A percentile compares a stretch with the other conserved stretches of the same genome.
Conservation (phyloP, 2,797 vertebrate genomes). For the Cuniculus paca region DNA sequence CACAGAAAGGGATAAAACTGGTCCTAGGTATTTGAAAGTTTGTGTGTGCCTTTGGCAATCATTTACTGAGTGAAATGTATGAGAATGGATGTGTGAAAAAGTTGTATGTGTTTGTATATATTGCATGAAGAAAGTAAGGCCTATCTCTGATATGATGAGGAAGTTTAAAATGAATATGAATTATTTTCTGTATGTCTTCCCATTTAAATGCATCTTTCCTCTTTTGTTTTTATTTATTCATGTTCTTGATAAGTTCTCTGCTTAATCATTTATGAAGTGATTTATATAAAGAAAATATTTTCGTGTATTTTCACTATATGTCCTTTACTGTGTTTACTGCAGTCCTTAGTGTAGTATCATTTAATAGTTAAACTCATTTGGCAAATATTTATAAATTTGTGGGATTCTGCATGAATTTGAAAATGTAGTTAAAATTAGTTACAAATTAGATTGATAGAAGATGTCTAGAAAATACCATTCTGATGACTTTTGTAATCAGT, state of each 20-base stretch:
- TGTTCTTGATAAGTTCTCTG: background rate
- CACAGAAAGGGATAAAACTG: constrained; percentile 35
- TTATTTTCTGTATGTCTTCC: constrained; percentile 1
- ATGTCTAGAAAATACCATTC: constrained; percentile 38
- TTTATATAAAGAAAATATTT: constrained; percentile 50
- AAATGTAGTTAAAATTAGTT: constrained; percentile 58
- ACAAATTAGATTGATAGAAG: constrained; percentile 18
- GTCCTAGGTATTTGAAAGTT: constrained; percentile 60
- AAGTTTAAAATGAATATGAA: constrained; percentile 51
- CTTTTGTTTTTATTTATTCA: constrained; percentile 55
- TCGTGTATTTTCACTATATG: constrained; percentile 5
- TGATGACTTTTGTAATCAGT: constrained; percentile 31
- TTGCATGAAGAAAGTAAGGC: background rate
- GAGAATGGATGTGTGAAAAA: constrained; percentile 43
- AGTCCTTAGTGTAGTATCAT: background rate
- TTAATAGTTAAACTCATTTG: constrained; percentile 44
- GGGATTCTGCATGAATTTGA: constrained; percentile 13
- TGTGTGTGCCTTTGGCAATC: constrained; percentile 52
- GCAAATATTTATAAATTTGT: constrained; percentile 39
- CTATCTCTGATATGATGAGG: background rate
- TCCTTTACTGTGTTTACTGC: constrained; percentile 32
- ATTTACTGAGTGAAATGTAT: constrained; percentile 23
- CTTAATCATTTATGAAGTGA: constrained; percentile 42
- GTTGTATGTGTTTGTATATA: background rate
- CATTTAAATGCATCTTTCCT: background rate